phyloP scores from a whole-genome alignment of 1,140 invertebrate genomes.

The Leptopilina boulardi region DNA sequence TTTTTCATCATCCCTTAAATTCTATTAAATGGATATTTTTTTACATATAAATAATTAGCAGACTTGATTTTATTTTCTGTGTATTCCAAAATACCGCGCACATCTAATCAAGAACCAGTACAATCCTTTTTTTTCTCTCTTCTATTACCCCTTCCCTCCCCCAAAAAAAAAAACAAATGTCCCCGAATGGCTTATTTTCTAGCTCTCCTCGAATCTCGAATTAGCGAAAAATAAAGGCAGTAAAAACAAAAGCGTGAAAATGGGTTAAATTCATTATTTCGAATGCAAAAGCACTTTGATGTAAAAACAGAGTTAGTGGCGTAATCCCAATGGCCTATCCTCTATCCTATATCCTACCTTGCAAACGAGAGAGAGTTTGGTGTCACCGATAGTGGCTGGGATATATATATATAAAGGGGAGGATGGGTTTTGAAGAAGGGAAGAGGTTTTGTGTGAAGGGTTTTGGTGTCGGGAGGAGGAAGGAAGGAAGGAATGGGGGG shows the following conservation, averaged over 20 bases:
- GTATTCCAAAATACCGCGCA: too few species aligned
- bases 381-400: constrained; percentile 50
- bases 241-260: constrained; percentile 12
- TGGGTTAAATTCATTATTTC: constrained; percentile 42
- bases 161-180: neutral
- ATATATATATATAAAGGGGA: too few species aligned
- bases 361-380: constrained; percentile 32
- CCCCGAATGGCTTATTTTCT: neutral
- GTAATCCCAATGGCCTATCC: constrained; percentile 56
- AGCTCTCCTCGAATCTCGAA: neutral
- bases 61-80: too few species aligned
- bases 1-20: too few species aligned
- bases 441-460: neutral
- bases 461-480: too few species aligned
- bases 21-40: too few species aligned
- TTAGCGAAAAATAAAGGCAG: neutral
- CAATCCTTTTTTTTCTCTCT: too few species aligned
- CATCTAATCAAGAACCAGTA: too few species aligned
- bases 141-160: neutral
- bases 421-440: constrained; percentile 27
- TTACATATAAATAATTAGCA: too few species aligned
- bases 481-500: too few species aligned
- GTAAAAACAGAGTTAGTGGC: constrained; percentile 62
- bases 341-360: neutral
- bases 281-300: constrained; percentile 56